phyloP scores from a whole-genome alignment of 2,888 invertebrate species.

The Fragum fragum region DNA sequence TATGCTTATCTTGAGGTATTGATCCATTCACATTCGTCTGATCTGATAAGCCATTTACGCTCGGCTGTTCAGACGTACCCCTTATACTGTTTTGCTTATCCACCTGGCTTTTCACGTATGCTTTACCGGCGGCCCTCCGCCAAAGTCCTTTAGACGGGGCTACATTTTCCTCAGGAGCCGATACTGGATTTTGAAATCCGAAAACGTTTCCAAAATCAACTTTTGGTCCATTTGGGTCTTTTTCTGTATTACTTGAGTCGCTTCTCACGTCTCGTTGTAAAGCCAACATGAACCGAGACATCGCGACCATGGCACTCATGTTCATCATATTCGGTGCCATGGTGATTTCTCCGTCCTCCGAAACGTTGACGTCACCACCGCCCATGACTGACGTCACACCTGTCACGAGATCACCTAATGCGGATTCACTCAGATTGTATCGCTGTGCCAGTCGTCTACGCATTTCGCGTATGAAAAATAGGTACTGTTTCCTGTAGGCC shows the following conservation, averaged over 20 bases:
- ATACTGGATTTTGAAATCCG: background rate
- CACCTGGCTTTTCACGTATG: conserved; percentile 10
- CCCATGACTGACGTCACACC: conserved; percentile 32
- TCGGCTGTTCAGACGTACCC: background rate
- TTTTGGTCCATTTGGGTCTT: background rate
- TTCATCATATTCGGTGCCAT: conserved; percentile 35
- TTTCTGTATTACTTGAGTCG: background rate
- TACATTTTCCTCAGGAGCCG: background rate
- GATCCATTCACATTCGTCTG: background rate
- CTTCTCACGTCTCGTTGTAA: conserved; percentile 24
- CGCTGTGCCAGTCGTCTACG: conserved; percentile 38
- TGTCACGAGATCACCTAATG: conserved; percentile 47
- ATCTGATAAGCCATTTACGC: background rate
- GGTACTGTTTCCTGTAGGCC: conserved; percentile 48
- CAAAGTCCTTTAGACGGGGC: background rate
- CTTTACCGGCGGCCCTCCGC: conserved; percentile 18
- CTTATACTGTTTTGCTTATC: background rate
- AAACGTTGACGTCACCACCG: conserved; percentile 8
- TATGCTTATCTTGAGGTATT: background rate
- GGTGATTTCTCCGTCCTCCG: background rate
- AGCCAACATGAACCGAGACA: conserved; percentile 44
- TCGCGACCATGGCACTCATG: conserved; percentile 47
- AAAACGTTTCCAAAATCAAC: conserved; percentile 9
- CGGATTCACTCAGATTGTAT: conserved; percentile 44
- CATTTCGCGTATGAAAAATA: conserved; percentile 45